Conservation (phyloP, 2,888 invertebrate genomes). For the Linnaemya vulpina region DNA sequence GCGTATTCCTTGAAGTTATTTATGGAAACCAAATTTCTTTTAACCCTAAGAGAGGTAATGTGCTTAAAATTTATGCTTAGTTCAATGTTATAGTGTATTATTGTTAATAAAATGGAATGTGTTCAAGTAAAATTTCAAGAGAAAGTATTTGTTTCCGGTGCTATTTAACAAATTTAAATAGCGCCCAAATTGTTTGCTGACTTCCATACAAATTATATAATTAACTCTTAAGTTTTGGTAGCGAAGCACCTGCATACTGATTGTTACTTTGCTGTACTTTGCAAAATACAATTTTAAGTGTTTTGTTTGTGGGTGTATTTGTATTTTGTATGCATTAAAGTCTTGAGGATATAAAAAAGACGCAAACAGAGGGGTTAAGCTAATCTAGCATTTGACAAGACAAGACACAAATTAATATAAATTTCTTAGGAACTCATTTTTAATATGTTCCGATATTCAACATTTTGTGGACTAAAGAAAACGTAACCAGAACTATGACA, state of each 20-base stretch:
- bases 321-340: neutral
- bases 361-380: neutral
- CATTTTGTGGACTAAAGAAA: slow-evolving; percentile 31
- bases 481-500: slow-evolving; percentile 24
- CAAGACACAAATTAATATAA: slow-evolving; percentile 25
- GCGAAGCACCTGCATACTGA: neutral
- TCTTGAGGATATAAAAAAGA: neutral
- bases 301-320: neutral
- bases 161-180: too few relatives aligned
- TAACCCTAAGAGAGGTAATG: too few relatives aligned
- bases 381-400: slow-evolving; percentile 30
- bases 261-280: slow-evolving; percentile 22
- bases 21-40: too few relatives aligned
- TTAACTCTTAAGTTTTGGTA: too few relatives aligned
- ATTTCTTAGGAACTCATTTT: slow-evolving; percentile 22
- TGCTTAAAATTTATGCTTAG: too few relatives aligned
- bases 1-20: too few relatives aligned
- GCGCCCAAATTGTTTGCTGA: too few relatives aligned
- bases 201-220: too few relatives aligned
- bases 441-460: slow-evolving; percentile 29
- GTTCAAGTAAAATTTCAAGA: too few relatives aligned
- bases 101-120: too few relatives aligned
- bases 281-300: slow-evolving; percentile 8
- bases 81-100: too few relatives aligned
- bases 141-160: too few relatives aligned